Base-by-base conservation (phyloP, 2,113 vertebrate genomes). In the Hyaena hyaena region DNA sequence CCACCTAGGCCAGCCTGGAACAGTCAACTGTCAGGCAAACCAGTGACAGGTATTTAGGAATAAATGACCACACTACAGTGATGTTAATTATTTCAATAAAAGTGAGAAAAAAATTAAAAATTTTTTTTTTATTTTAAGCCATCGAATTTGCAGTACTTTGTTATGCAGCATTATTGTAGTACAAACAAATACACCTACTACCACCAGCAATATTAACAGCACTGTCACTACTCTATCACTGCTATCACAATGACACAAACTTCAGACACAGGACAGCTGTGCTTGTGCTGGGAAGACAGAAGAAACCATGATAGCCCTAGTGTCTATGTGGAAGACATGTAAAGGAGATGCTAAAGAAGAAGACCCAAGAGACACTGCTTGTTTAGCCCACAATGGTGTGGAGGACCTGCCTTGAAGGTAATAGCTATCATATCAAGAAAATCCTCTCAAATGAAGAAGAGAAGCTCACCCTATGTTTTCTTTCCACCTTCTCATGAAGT, bases 401-500 rank as follows among this genome's bases (percentile, higher is more conserved):
- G 10, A 88, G 3, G 31, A 76, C 2, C 48, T 76, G 4, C 50
- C 24, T 11, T 2, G 50, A 86, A 93, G 35, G 21, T 89, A 89
- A 69, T 2, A 77, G 33, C 6, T 66, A 66, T 68, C 2, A 33
- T 12, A 58, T 10, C 5, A 7, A 76, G 66, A 84, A 96, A 88
- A 81, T 5, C 31, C 43, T 93, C n/a, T 84, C 43, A 35, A 16
- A 9, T 21, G 31, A 35, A n/a, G 35, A 79, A 74, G n/a, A 69
- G 55, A 81, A 48, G 17, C 2, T 45, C 1, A 24, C 1, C 23
- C n/a, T 19, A 19, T 48, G n/a, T 45, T 68, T 82, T 61, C 69
- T 96, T 96, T 63, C 45, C 33, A 50, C 15, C 31, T 88, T 35
- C 69, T 55, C 16, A 26, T 9, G 6, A 50, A 95, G 73, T 86